These are phyloP conservation scores for Heteronetta atricapilla DNA, from an alignment of 2,113 vertebrate genomes.

Conservation along the genomic window DNA sequence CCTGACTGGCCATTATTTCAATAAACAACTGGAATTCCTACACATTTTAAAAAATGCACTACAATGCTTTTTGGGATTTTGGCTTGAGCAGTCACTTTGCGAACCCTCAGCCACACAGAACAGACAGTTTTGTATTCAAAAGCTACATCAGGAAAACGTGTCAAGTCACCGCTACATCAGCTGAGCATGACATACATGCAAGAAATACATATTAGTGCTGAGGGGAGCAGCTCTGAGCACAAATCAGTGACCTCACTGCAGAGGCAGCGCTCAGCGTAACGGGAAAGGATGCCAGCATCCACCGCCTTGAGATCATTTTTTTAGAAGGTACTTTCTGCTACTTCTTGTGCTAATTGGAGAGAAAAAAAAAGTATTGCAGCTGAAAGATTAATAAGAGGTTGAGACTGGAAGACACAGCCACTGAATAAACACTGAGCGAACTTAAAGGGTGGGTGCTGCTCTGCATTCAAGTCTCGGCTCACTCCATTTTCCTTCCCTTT, in stretches of 20 bases:
- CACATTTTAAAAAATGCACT: neutral
- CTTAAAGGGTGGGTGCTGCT: neutral
- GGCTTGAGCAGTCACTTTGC: neutral
- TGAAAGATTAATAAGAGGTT: neutral
- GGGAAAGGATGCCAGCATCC: neutral
- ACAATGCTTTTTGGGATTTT: neutral
- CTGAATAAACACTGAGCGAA: neutral
- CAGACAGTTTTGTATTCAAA: neutral
- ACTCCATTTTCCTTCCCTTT: neutral
- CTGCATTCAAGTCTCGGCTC: fast-evolving
- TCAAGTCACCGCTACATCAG: neutral
- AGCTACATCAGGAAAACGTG: neutral
- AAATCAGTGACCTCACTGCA: neutral
- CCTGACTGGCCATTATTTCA: neutral
- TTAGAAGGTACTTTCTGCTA: neutral
- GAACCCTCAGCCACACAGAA: neutral
- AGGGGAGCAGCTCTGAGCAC: neutral
- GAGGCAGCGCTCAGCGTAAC: neutral
- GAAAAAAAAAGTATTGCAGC: neutral
- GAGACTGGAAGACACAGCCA: neutral
- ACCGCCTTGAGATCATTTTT: neutral
- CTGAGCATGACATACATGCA: fast-evolving
- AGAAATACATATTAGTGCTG: neutral
- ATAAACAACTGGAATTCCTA: neutral
- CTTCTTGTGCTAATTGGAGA: neutral